phyloP scores from a whole-genome alignment of 2,888 invertebrate genomes.

The Aphidius colemani region DNA sequence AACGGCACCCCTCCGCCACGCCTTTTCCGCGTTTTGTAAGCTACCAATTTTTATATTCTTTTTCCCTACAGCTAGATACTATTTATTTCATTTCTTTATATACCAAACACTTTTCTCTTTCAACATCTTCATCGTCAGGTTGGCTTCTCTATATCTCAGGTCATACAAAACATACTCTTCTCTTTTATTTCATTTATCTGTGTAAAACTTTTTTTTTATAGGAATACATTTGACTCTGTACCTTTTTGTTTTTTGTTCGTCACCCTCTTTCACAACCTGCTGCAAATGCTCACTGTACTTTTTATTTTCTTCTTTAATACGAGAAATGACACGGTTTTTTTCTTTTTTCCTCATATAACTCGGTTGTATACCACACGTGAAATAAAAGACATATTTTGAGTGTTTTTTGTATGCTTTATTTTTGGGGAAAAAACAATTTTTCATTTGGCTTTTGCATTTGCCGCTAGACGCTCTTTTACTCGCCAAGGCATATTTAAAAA shows the following conservation, averaged over 20 bases:
- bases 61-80: slow-evolving; percentile 2
- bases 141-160: too few relatives aligned
- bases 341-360: neutral
- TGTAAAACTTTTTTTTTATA: too few relatives aligned
- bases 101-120: slow-evolving; percentile 6
- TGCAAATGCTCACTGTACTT: neutral
- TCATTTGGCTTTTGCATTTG: neutral
- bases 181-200: too few relatives aligned
- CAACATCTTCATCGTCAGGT: neutral
- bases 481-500: slow-evolving; percentile 18
- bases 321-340: neutral
- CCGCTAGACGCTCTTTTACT: slow-evolving; percentile 22
- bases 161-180: too few relatives aligned
- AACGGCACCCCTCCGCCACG: slow-evolving; percentile 29
- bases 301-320: neutral
- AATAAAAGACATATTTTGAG: neutral
- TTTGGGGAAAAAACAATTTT: neutral
- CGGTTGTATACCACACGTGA: neutral
- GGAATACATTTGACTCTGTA: too few relatives aligned
- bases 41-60: slow-evolving; percentile 8
- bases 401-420: too few relatives aligned
- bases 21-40: slow-evolving; percentile 31
- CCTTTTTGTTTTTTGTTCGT: too few relatives aligned
- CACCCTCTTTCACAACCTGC: too few relatives aligned
- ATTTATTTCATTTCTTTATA: slow-evolving; percentile 16